Base-by-base conservation (phyloP, 2,113 vertebrate species). In the Galbula dea region DNA sequence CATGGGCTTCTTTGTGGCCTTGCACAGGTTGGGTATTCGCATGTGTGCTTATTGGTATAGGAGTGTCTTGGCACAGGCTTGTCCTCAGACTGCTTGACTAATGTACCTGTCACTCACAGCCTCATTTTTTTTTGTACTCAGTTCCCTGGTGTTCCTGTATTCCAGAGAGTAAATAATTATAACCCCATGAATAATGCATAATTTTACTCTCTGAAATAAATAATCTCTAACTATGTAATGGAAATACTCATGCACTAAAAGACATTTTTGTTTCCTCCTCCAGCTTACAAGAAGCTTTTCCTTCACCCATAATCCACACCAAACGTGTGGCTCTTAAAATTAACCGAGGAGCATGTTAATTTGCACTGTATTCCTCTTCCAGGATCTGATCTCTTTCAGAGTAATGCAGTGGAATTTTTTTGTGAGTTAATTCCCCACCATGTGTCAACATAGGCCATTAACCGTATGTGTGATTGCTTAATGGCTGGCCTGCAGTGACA, bases 401-500 rank as follows among this genome's bases (percentile, higher is more conserved):
- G 92, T 93, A 83, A 83, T n/a, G 77, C 89, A 83, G 41, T 86
- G 74, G 89, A 95, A 82, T 92, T 95, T 89, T 95, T 88, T 91
- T 63, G 92, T 83, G 37, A 80, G 81, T 91, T 92, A 94, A 87
- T 91, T 91, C 88, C 83, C 69, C 86, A 62, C 90, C 61, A 19
- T 86, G 15, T 91, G 73, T 96, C 94, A 90, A 67, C 67, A 68
- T 73, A 89, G 86, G 91, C 79, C 80, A 93, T 96, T 96, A 94
- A 96, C 89, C 48, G 41, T 91, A 66, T 77, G 80, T 95, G 91
- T 83, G 91, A 96, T 97, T 97, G 96, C 95, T 96, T 97, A 97
- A 97, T 97, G 96, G 89, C 93, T 96, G 95, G 96, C 96, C 96
- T 86, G 96, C 95, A 88, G 95, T 97, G 96, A 97, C 96, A 97